Percentiles rank a stretch among this genome's conserved stretches.
Evolutionary conservation across 2,113 vertebrate species (phyloP).

Genomic region (Poeciliopsis prolifica): DNA sequence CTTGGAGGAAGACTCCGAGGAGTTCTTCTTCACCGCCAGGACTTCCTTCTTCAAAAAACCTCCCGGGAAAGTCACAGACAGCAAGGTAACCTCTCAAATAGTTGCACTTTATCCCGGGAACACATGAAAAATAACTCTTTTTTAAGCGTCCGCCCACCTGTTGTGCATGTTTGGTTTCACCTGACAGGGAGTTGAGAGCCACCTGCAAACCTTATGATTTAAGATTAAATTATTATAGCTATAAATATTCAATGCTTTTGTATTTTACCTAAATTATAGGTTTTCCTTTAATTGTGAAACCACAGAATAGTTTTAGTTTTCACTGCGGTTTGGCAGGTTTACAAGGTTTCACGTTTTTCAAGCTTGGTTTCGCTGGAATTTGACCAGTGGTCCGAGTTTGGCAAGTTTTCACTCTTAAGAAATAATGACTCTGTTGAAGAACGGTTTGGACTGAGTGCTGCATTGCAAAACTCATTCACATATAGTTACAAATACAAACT

Average conservation of each 20-base stretch:
- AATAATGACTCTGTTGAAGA: background rate
- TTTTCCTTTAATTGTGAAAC: fast-evolving
- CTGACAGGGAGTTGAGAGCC: background rate
- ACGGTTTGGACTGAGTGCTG: constrained; percentile 4
- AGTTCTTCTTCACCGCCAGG: constrained; percentile 96
- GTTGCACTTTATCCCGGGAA: background rate
- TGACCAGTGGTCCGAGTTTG: constrained; percentile 6
- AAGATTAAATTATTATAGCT: background rate
- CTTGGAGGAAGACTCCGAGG: constrained; percentile 94
- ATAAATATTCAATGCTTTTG: background rate
- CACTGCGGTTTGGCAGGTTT: background rate
- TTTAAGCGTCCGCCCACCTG: constrained; percentile 28
- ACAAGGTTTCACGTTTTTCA: constrained; percentile 3
- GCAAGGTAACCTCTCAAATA: constrained; percentile 70
- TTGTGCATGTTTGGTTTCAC: background rate
- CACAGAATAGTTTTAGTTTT: background rate
- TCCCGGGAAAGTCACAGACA: constrained; percentile 80
- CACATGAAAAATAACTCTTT: background rate
- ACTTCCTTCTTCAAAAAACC: constrained; percentile 94
- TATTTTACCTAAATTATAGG: background rate
- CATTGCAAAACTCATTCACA: background rate
- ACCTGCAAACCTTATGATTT: background rate
- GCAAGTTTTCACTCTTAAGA: background rate
- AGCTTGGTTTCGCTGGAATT: constrained; percentile 36
- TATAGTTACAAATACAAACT: no score